Evolutionary conservation across 2,113 vertebrate species (phyloP), one percentile per base, ranked within the genome.

Genomic region (Dermatemys mawii): DNA sequence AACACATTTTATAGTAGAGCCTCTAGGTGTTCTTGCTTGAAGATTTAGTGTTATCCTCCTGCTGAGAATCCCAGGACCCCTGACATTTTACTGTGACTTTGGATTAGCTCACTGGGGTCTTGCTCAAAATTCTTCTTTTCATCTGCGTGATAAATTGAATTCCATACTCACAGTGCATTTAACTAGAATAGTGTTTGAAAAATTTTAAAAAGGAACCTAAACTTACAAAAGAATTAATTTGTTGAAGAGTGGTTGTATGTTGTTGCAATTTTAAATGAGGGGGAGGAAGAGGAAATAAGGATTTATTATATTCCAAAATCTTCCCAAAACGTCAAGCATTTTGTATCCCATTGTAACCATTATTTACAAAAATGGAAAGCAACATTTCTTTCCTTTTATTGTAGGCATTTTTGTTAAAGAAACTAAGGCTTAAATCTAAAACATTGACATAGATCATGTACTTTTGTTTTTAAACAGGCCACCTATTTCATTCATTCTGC

Each of bases 1-100:
- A 93, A 84, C 73, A 81, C 73, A 81, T 51, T 97, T 94, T 92
- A 87, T 92, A 67, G 7, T 75, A 46, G 89, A 95, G 82, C 17
- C 86, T 94, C 19, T 78, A 48, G 82, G 55, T 60, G 27, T 60
- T 60, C 12, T 60, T 92, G 57, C 93, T 95, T 0, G 0, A 80
- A 94, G 7, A 94, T 96, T 95, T 93, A 91, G 83, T 86, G 97
- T 97, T 97, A 96, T 94, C 96, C 93, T 96, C 97, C 94, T 94
- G 94, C 63, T 16, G 96, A 96, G 97, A 95, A 94, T 97, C 94
- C 93, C 93, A 96, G 93, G 95, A 97, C 96, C 93, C 90, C 93
- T 96, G 96, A 97, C 96, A 96, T 94, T 97, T 97, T 96, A 96
- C 97, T 97, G 94, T 97, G 95, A 94, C 93, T 97, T 94, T 96